Base-by-base conservation (phyloP, 2,113 vertebrate species). In the Trochalopteron elliotii region DNA sequence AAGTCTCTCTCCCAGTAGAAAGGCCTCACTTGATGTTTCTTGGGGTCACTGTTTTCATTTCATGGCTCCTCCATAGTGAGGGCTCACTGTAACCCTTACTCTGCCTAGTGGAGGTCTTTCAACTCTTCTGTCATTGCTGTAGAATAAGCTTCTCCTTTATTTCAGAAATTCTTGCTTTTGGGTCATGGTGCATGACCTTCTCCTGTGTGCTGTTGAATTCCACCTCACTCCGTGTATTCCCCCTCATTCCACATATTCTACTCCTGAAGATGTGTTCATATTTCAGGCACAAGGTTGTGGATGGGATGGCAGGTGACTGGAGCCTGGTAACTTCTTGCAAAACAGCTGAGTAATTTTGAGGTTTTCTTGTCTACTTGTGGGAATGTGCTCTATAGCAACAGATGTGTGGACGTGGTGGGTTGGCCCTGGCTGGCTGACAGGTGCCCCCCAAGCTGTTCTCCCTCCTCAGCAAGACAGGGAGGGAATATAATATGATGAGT, bases 321-420 rank as follows among this genome's bases (percentile, higher is more conserved):
- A 67, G 5, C 9, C 39, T 68, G 14, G 9, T 50, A 47, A 42
- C 31, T 78, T 16, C 15, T 50, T 71, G 56, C 21, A 68, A 89
- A 78, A 79, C 11, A 55, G 50, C 35, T 25, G 24, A 65, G 13
- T 12, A 39, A 50, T 84, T 89, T 67, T 60, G 44, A 59, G 18
- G 49, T 47, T 22, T 19, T 12, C 37, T 56, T 76, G 40, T 69
- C 25, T 68, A 56, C 49, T 59, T 35, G 3, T 4, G 2, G 37
- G 25, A 22, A 52, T 77, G 15, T 45, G 13, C 5, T 72, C 24
- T 81, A 24, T 8, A 83, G 33, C 42, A 71, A 24, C 12, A 71
- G 15, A 24, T 5, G 3, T 7, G 9, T n/a, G 53, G 24, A 18
- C 0, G 1, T 52, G n/a, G 30, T 79, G 33, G 33, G 10, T 45